Evolutionary conservation across 2,797 vertebrate genomes (phyloP), one percentile per base, ranked within the genome.

Genomic region (Oreochromis grahami): DNA sequence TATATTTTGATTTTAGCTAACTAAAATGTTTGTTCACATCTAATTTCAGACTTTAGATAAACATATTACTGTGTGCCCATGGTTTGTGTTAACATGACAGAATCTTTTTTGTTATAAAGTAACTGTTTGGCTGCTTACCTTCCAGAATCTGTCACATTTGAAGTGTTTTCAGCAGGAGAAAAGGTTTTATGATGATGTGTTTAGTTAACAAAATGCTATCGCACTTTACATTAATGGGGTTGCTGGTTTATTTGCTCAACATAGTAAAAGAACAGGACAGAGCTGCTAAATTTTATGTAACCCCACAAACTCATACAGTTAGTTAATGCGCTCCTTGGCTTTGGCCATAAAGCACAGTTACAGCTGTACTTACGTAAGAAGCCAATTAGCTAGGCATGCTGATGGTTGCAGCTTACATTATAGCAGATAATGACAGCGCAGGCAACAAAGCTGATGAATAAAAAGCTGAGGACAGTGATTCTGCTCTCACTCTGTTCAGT

Each of bases 401-500:
- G 70, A 74, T 13, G 45, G 45, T 32, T 74, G 45, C 45, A 74
- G 26, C 45, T 74, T 74, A 0, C 17, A n/a, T 50, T 74, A 74
- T 50, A 34, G 26, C 70, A 50, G 45, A 51, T 51, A 74, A 74
- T 14, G 43, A 74, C 4, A 63, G n/a, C 8, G 0, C n/a, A 68
- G 65, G 13, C 52, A 29, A 10, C 68, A 26, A 26, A 50, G 50
- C 53, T 52, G 76, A 82, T 48, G 84, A 82, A 50, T 17, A 48
- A 34, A 79, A 60, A 52, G 10, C 17, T 48, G 76, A 26, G 79
- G 78, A 80, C 12, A 43, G 45, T 7, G 5, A 81, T 83, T 79
- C 60, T 82, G 13, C 43, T 79, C 83, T 26, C 41, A 58, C 72
- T 80, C 24, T 86, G 32, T 80, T 89, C 58, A 34, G 36, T 15